Base-by-base conservation (phyloP, 2,113 vertebrate genomes). In the Catharus fuscescens region DNA sequence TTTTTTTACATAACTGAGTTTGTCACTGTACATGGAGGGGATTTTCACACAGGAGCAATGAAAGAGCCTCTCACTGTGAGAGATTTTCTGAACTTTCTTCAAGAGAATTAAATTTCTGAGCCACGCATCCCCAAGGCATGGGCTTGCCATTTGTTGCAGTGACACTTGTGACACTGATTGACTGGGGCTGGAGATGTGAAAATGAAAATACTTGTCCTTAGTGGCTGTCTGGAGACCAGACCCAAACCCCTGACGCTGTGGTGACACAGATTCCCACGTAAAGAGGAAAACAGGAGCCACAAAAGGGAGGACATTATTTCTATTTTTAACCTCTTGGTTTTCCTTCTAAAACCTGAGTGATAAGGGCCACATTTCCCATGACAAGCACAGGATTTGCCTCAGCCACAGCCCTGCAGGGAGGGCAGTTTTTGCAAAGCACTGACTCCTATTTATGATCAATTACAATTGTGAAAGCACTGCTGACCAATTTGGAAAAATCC, bases 1-100 rank as follows among this genome's bases (percentile, higher is more conserved):
- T 8, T 6, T 3, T 70, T 47, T 42, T 54, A 3, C 26, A 20
- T 13, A 18, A 48, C 8, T 34, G 32, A 40, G 38, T 47, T 80
- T 77, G 28, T 52, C 13, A 1, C 12, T 47, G 59, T 3, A 0
- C 4, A 6, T 34, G 47, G 38, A 21, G 16, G 24, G 40, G 70
- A 15, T 81, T 67, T 50, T 14, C n/a, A 54, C 32, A 6, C 4
- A 18, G 16, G 15, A 54, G 67, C 36, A 34, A 6, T 8, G 50
- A 29, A 34, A 56, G 59, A 16, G 20, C 8, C n/a, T 5, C 47
- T 59, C 5, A 1, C 52, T 16, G 7, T 1, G 44, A 19, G 32
- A 16, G 47, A 29, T 47, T 54, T 62, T 34, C 38, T 24, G 23
- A 28, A 54, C 13, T 44, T 65, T 8, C 44, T 72, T 38, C 10